Evolutionary conservation across 2,888 invertebrate species (phyloP), one percentile per base, ranked within the genome.

Genomic region (Amphipoea lucens): DNA sequence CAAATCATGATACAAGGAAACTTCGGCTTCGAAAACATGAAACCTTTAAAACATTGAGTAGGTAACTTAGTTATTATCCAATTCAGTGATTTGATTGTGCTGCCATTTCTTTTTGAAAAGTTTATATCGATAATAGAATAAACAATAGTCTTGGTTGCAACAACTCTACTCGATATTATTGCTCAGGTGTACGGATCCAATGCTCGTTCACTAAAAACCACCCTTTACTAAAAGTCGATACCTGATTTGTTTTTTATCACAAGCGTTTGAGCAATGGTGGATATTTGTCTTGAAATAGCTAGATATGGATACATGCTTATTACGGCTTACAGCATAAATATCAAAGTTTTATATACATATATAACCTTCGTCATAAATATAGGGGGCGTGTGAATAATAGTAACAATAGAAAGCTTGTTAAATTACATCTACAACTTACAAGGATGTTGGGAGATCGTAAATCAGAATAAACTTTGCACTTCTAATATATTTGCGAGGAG

Each of bases 181-280:
- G 12, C 0, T 60, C n/a, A 29, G 4, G 0, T 67, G 23, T 4
- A 42, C 6, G 2, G 62, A 66, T 57, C 17, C 0, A 12, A 45
- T 14, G 82, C 62, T 86, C 82, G 51, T 45, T 40, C 11, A 82
- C 74, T 80, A 76, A 74, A 82, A 85, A 29, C 74, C 11, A 76
- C 57, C 87, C 65, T 69, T 83, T 81, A 82, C 80, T 80, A 78
- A 69, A 69, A 83, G 62, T 75, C 74, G 80, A 88, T 88, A 82
- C 75, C 78, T 79, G 82, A 83, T 87, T 89, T 81, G 82, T 84
- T 89, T 90, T 89, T 90, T 87, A 90, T 88, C 88, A 86, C 82
- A 80, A 76, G 71, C 87, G 82, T 89, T 90, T 90, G 90, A 90
- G 88, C 89, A 90, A 90, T 88, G 82, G 83, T 72, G 85, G 79